Evolutionary conservation across 2,113 vertebrate genomes (phyloP).

Genomic region (Onychostruthus taczanowskii): DNA sequence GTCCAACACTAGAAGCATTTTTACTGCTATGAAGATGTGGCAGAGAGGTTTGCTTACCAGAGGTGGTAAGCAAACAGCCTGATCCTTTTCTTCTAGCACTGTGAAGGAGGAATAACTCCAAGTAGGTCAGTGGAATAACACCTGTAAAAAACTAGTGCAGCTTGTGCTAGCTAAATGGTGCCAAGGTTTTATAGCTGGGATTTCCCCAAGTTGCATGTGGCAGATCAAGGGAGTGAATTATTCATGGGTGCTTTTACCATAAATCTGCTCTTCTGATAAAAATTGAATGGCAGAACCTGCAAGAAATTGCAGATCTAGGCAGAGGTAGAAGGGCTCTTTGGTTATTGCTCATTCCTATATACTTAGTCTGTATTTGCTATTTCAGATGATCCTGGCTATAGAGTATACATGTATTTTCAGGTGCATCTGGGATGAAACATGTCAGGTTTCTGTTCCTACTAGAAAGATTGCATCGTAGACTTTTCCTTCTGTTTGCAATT

Average conservation of each 20-base stretch:
- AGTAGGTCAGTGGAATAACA: conserved; percentile 50
- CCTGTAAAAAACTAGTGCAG: background rate
- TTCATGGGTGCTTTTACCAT: conserved; percentile 31
- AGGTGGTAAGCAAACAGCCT: background rate
- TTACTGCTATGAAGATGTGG: background rate
- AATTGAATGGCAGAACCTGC: conserved; percentile 11
- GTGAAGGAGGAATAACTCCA: conserved; percentile 3
- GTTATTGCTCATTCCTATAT: background rate
- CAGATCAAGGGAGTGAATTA: conserved; percentile 28
- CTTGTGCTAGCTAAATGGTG: background rate
- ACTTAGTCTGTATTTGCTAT: background rate
- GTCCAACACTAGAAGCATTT: background rate
- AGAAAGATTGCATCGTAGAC: background rate
- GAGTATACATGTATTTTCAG: background rate
- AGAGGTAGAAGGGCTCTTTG: background rate
- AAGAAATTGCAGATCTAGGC: background rate
- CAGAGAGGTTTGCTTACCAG: background rate
- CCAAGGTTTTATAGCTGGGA: conserved; percentile 42
- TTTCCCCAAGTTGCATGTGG: conserved; percentile 32
- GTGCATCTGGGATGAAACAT: background rate
- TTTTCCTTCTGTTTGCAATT: background rate
- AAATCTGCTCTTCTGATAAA: conserved; percentile 35
- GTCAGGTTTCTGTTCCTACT: background rate
- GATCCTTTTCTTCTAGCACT: background rate
- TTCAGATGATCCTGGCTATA: background rate